These are phyloP conservation scores for Drosophila pseudotalamancana DNA, from an alignment of 2,888 invertebrate species.

Conservation along the genomic window DNA sequence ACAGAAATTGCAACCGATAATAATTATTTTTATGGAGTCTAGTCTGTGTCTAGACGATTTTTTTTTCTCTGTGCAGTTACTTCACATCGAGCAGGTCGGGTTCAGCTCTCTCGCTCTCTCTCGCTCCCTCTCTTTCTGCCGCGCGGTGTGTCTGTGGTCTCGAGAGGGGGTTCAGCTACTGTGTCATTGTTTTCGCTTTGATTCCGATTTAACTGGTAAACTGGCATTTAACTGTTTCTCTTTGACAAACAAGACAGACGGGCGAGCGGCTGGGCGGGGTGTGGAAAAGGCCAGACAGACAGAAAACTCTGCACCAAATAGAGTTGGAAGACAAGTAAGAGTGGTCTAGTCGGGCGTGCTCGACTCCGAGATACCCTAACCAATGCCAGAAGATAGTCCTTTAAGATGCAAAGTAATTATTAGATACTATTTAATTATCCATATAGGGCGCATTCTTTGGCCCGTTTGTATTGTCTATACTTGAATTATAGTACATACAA, in stretches of 20 bases:
- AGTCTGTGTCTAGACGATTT: slow-evolving; percentile 84
- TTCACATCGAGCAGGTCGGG: slow-evolving; percentile 70
- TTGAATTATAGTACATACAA: too few species aligned
- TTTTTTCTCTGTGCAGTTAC: slow-evolving; percentile 76
- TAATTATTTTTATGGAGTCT: slow-evolving; percentile 85
- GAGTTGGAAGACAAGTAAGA: slow-evolving; percentile 28
- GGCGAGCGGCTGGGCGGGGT: slow-evolving; percentile 36
- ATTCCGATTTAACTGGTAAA: slow-evolving; percentile 81
- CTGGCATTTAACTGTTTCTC: slow-evolving; percentile 80
- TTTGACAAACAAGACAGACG: slow-evolving; percentile 80
- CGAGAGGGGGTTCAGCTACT: slow-evolving; percentile 51
- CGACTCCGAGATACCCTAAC: background rate
- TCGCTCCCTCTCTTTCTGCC: slow-evolving; percentile 1
- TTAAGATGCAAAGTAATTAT: too few species aligned
- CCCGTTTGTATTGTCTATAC: too few species aligned
- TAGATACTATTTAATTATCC: too few species aligned
- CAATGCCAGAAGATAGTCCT: too few species aligned
- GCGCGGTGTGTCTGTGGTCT: background rate
- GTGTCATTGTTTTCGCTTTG: slow-evolving; percentile 83
- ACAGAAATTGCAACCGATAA: slow-evolving; percentile 84
- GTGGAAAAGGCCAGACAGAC: slow-evolving; percentile 36
- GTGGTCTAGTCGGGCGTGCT: background rate
- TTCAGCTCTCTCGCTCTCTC: slow-evolving; percentile 22
- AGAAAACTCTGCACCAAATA: slow-evolving; percentile 54
- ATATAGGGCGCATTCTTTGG: too few species aligned